Base-by-base conservation (phyloP, 2,797 vertebrate species). In the Rhinella marina region DNA sequence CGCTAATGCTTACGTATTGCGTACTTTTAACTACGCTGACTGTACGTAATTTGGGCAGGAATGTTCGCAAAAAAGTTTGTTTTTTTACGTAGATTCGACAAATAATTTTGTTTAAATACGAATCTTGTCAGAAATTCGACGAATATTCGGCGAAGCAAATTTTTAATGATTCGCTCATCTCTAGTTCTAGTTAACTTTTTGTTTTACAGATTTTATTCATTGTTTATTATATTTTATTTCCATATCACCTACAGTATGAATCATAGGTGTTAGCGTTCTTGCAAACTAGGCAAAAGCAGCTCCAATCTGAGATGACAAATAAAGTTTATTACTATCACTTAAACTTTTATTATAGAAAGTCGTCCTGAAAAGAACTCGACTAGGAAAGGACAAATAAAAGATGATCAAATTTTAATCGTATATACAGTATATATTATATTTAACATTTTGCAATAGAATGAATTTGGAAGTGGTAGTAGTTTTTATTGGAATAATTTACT, bases 371-470 rank as follows among this genome's bases (percentile, higher is more conserved):
- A 76, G 54, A 23, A n/a, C 29, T 84, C 9, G 70, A 41, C 76
- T 80, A 57, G 23, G 62, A 57, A 86, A 86, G 62, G 62, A 80
- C 85, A 86, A 86, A 86, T 80, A 68, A 68, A 72, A 72, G 13
- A 32, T 81, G 64, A 86, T 86, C 56, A 73, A 32, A 81, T 81
- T 86, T 81, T 81, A 73, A 81, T 57, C 76, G 48, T 81, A 81
- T 81, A 64, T 41, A 41, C 41, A 41, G 41, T 41, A 41, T 80
- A 32, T 80, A 81, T 87, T 61, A 50, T 32, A 81, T 56, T 87
- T 81, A 87, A 81, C 29, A 57, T 48, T 76, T 82, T 87, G 80
- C 81, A 76, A 64, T 87, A 82, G 70, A 87, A 87, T 82, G 25
- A 64, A 73, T 27, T 87, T 87, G 62, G 50, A 81, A 87, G 27